Evolutionary conservation across 2,888 invertebrate genomes (phyloP), one percentile per base, ranked within the genome.

Genomic region (Coremacera marginata): DNA sequence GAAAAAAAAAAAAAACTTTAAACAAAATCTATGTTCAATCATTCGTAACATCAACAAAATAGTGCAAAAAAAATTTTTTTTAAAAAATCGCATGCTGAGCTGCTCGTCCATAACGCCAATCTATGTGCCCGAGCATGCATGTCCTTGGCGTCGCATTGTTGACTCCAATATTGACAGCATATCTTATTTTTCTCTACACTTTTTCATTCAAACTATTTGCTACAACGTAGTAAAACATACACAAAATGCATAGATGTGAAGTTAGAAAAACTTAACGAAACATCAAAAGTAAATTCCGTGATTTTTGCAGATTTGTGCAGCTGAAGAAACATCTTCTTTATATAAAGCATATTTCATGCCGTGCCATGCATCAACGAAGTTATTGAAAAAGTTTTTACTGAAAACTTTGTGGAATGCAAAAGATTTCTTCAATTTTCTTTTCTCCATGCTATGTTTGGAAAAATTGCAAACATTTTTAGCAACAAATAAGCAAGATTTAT

Each of bases 321-420:
- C 49, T n/a, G 25, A 70, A 14, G 22, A 11, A 22, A 37, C n/a
- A 37, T n/a, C 37, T 31, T n/a, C 37, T 31, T 55, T n/a, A 14
- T 60, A 11, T 27, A 25, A 11, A n/a, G 11, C 19, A 16, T n/a
- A 70, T 19, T 27, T 52, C 16, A 55, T 52, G 55, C 8, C 52
- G 16, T 22, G 57, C 14, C 5, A 68, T 9, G 51, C 8, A 27
- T 27, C n/a, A 31, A 8, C 49, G 31, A 57, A 57, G 71, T 57
- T 71, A 71, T 57, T 57, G 57, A 71, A 57, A 71, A 57, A 57
- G 27, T 70, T 70, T 37, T 25, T 37, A 44, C 60, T 60, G 60
- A 14, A 27, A 44, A 60, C 19, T 22, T 25, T 27, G 22, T 60
- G 57, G 57, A 60, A 60, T 19, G 22, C 9, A 27, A 60, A 60